Conservation (phyloP, 2,888 invertebrate species). For the Epirrita christyi region DNA sequence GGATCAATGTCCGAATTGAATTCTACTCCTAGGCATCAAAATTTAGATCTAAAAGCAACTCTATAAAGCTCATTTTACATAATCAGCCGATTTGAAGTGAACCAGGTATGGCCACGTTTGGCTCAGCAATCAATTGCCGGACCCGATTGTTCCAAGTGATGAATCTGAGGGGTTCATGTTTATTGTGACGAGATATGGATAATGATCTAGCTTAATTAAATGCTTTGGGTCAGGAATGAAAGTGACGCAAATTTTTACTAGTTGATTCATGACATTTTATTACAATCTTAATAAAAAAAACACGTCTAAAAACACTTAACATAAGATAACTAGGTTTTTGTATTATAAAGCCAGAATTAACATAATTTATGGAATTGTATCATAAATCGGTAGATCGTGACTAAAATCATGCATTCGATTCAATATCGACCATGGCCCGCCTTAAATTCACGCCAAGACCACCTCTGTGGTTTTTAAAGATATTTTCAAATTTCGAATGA, state of each 20-base stretch:
- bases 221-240: slow-evolving; percentile 9
- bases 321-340: too few species aligned
- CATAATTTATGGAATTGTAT: slow-evolving; percentile 16
- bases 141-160: slow-evolving; percentile 36
- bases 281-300: too few species aligned
- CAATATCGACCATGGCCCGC: slow-evolving; percentile 39
- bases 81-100: background rate
- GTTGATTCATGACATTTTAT: background rate
- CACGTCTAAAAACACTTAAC: too few species aligned
- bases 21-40: too few species aligned
- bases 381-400: slow-evolving; percentile 37
- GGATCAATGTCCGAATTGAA: too few species aligned
- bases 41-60: too few species aligned
- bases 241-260: background rate
- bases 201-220: slow-evolving; percentile 33
- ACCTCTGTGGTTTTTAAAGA: slow-evolving; percentile 43
- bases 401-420: slow-evolving; percentile 34
- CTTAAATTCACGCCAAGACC: slow-evolving; percentile 59
- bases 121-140: slow-evolving; percentile 29
- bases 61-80: background rate
- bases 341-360: background rate
- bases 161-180: slow-evolving; percentile 30
- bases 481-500: slow-evolving; percentile 51
- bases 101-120: slow-evolving; percentile 2
- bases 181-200: slow-evolving; percentile 24